Percentiles rank a stretch among this genome's conserved stretches.
phyloP scores from a whole-genome alignment of 1,140 invertebrate species.

The Bombus pascuorum region DNA sequence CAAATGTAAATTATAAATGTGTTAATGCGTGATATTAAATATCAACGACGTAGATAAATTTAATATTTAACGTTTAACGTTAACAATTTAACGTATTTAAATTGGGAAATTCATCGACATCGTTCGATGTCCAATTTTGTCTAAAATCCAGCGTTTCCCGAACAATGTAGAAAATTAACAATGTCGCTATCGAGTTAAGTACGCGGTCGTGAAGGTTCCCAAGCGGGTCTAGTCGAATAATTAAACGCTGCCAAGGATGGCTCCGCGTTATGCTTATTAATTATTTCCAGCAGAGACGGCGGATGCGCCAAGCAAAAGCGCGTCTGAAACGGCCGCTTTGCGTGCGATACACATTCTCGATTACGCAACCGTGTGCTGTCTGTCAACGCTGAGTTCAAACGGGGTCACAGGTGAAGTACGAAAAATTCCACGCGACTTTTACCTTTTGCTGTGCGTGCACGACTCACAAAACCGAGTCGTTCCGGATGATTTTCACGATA shows the following conservation, averaged over 20 bases:
- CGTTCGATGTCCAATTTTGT: background rate
- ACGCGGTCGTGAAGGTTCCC: slow-evolving; percentile 5
- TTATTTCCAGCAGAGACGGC: slow-evolving; percentile 61
- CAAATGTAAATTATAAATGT: too few relatives aligned
- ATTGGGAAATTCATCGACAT: too few relatives aligned
- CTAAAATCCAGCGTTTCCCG: background rate
- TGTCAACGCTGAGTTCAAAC: slow-evolving; percentile 58
- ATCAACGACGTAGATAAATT: background rate
- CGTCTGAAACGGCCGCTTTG: slow-evolving; percentile 31
- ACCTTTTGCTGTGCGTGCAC: background rate
- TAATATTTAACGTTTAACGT: too few relatives aligned
- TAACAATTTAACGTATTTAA: too few relatives aligned
- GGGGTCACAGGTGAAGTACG: slow-evolving; percentile 19
- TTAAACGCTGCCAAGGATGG: slow-evolving; percentile 70
- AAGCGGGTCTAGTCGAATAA: slow-evolving; percentile 46
- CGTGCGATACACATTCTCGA: slow-evolving; percentile 48
- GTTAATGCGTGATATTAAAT: too few relatives aligned
- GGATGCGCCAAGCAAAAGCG: slow-evolving; percentile 53
- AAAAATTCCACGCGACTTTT: slow-evolving; percentile 2
- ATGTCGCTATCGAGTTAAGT: background rate
- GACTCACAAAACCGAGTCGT: background rate
- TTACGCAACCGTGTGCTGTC: slow-evolving; percentile 39
- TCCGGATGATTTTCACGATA: background rate
- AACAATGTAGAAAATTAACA: background rate
- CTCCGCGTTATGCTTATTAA: slow-evolving; percentile 66